These are phyloP conservation scores for Gallinago undulata DNA, from an alignment of 2,113 vertebrate species.

Conservation along the genomic window DNA sequence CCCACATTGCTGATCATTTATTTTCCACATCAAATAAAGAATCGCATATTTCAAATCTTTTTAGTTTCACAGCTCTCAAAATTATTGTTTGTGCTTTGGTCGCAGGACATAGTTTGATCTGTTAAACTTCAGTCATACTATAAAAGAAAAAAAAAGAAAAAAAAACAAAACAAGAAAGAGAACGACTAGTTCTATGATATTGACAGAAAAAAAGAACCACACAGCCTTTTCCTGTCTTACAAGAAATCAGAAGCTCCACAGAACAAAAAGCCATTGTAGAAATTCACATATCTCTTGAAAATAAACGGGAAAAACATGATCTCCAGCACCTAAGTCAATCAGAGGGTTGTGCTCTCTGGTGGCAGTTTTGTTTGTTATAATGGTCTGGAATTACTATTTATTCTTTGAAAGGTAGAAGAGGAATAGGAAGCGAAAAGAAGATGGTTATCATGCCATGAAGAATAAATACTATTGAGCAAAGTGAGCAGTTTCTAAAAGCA, in stretches of 20 bases:
- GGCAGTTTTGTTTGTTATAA: background rate
- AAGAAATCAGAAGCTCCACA: background rate
- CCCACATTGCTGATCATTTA: background rate
- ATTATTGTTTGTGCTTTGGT: background rate
- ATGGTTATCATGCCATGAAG: background rate
- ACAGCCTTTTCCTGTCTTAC: background rate
- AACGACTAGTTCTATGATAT: background rate
- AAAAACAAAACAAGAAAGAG: background rate
- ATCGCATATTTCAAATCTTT: background rate
- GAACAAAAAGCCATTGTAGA: background rate
- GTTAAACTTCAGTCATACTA: background rate
- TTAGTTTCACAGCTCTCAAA: background rate
- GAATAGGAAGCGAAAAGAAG: background rate
- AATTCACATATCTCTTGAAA: background rate
- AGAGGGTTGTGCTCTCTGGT: background rate
- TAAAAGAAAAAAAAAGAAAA: background rate
- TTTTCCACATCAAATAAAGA: background rate
- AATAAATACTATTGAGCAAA: background rate
- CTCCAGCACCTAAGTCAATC: background rate
- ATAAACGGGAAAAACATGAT: background rate
- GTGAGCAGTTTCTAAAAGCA: background rate
- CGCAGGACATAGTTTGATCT: background rate
- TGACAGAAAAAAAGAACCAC: background rate
- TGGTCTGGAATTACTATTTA: background rate
- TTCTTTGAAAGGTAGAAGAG: background rate